Evolutionary conservation across 92 coral and sea anemone species (phyloP).

Genomic region (Ricordea florida): DNA sequence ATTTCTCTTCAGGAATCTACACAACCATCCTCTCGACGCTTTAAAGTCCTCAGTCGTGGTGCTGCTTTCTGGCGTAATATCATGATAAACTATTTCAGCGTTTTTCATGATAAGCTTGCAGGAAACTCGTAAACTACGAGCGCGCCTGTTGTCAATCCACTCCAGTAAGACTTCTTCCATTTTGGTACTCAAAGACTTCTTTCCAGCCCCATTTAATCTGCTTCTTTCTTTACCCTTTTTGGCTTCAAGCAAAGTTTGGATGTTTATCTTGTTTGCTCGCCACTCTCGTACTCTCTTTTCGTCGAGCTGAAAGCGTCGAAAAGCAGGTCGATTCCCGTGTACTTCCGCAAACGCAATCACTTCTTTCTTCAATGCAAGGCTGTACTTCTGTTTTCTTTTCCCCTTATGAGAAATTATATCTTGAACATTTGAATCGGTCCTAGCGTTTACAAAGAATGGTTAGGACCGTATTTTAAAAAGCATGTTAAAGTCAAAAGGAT

Average conservation of each 20-base stretch:
- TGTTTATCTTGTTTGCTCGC: constrained; percentile 47
- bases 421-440: constrained; percentile 24
- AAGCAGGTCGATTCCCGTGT: constrained; percentile 70
- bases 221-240: constrained; percentile 58
- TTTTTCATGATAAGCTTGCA: too few relatives aligned
- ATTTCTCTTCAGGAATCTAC: constrained; percentile 54
- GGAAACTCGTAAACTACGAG: constrained; percentile 32
- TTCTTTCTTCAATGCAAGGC: too few relatives aligned
- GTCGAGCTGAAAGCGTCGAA: constrained; percentile 54
- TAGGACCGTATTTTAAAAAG: background rate
- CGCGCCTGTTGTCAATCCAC: constrained; percentile 66
- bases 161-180: constrained; percentile 58
- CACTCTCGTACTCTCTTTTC: constrained; percentile 62
- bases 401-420: too few relatives aligned
- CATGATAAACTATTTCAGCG: constrained; percentile 55
- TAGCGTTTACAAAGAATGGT: background rate
- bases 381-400: too few relatives aligned
- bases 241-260: constrained; percentile 49
- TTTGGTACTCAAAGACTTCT: constrained; percentile 45
- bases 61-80: background rate
- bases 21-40: constrained; percentile 71
- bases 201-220: constrained; percentile 56
- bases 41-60: too few relatives aligned
- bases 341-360: constrained; percentile 63
- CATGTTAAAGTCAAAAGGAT: background rate